Percentiles rank a stretch among this genome's conserved stretches.
phyloP scores from a whole-genome alignment of 2,113 vertebrate species.

The Addax nasomaculatus region DNA sequence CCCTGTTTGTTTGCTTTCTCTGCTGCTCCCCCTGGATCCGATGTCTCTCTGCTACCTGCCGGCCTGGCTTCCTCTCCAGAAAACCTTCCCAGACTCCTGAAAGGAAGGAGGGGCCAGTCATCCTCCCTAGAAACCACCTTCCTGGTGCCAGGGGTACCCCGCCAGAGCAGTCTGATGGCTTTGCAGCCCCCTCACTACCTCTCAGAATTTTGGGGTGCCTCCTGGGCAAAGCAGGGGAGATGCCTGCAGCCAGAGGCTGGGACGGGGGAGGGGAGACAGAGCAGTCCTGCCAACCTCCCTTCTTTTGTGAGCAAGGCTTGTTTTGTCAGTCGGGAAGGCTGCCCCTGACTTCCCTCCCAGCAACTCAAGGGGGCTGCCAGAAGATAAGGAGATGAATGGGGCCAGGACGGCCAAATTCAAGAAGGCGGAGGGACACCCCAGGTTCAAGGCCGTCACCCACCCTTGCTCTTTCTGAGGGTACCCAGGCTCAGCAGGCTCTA shows the following conservation, averaged over 20 bases:
- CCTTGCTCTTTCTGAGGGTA: slow-evolving; percentile 46
- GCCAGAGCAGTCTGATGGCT: slow-evolving; percentile 40
- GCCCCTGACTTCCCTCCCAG: slow-evolving; percentile 78
- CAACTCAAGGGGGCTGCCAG: slow-evolving; percentile 74
- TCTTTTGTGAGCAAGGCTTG: slow-evolving; percentile 78
- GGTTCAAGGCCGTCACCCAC: slow-evolving; percentile 46
- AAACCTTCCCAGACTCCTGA: slow-evolving; percentile 8
- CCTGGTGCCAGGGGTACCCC: background rate
- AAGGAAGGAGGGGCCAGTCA: slow-evolving; percentile 23
- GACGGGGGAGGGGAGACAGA: slow-evolving; percentile 67
- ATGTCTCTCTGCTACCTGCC: slow-evolving; percentile 69
- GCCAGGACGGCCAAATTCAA: slow-evolving; percentile 64
- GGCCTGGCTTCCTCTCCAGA: slow-evolving; percentile 59
- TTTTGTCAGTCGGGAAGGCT: slow-evolving; percentile 80
- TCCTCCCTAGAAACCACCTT: background rate
- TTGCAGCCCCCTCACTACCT: slow-evolving; percentile 63
- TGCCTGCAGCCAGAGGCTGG: slow-evolving; percentile 54
- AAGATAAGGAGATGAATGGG: slow-evolving; percentile 79
- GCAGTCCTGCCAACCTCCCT: slow-evolving; percentile 72
- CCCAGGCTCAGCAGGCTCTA: background rate
- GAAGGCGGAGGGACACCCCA: slow-evolving; percentile 38
- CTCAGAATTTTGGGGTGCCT: slow-evolving; percentile 70
- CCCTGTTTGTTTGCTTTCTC: slow-evolving; percentile 74
- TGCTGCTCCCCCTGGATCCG: slow-evolving; percentile 59
- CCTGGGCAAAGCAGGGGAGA: slow-evolving; percentile 67